Evolutionary conservation across 2,888 invertebrate species (phyloP), one percentile per base, ranked within the genome.

Genomic region (Achlya flavicornis): DNA sequence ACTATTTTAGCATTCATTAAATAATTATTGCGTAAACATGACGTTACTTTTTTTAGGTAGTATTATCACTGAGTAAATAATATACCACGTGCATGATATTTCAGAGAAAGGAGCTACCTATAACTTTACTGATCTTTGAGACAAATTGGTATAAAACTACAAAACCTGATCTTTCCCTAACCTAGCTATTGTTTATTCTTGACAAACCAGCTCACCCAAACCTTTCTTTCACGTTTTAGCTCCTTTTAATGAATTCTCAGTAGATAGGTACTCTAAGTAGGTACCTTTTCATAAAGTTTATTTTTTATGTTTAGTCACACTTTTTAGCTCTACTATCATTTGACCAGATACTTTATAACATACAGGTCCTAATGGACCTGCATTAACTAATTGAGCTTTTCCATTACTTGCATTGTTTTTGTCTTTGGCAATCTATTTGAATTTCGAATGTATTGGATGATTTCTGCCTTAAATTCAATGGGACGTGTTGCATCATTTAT

Each of bases 1-100:
- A 67, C 16, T 19, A 53, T 53, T 53, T 53, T 19, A 41, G 19
- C 10, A 53, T 53, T 46, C 19, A 53, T 19, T 53, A 19, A 19
- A 53, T 53, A 19, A 41, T 53, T 53, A 53, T 8, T 53, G 53
- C 53, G 16, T 53, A 19, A 1, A 53, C 53, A 53, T 53, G 53
- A 19, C 53, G 19, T 8, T 48, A 4, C 14, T 14, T 43, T 14
- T 14, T 14, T 46, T 46, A 1, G 1, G n/a, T n/a, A 10, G 1
- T 26, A 26, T 26, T 1, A 26, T 26, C 26, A 26, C 26, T 1
- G n/a, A n/a, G 26, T 26, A 26, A 26, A 26, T 26, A 1, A 26
- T 26, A 26, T 26, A 26, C 26, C 2, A 26, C 26, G 26, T 26
- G n/a, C 0, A 19, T 19, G 1, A 8, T 53, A 16, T 16, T 48